A percentile compares a stretch with the other conserved stretches of the same genome.
phyloP scores from a whole-genome alignment of 2,888 invertebrate species.

The Clivina fossor region DNA sequence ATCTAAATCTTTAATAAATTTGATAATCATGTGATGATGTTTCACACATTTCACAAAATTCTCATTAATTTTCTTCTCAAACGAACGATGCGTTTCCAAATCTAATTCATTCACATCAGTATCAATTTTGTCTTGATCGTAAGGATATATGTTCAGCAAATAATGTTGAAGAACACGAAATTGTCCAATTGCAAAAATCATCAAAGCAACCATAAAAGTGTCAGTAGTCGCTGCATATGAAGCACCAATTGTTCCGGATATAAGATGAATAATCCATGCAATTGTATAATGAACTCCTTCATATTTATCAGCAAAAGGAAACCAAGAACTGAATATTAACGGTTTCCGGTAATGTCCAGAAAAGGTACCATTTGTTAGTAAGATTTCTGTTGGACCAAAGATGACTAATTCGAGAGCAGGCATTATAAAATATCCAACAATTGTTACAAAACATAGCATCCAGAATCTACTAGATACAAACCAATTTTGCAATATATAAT shows the following conservation, averaged over 20 bases:
- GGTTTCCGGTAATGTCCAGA: constrained; percentile 21
- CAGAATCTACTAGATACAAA: constrained; percentile 19
- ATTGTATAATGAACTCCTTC: constrained; percentile 11
- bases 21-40: constrained; percentile 26
- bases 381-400: constrained; percentile 15
- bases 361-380: constrained; percentile 24
- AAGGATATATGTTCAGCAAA: constrained; percentile 8
- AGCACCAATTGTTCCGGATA: constrained; percentile 21
- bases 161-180: constrained; percentile 23
- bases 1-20: constrained; percentile 45
- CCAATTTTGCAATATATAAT: constrained; percentile 23
- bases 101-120: not conserved
- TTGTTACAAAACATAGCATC: constrained; percentile 17
- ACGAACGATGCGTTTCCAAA: too few relatives aligned
- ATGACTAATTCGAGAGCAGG: constrained; percentile 19
- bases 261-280: constrained; percentile 20
- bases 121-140: not conserved
- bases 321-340: constrained; percentile 29
- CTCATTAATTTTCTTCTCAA: constrained; percentile 5
- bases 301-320: constrained; percentile 30
- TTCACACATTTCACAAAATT: constrained; percentile 21
- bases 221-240: constrained; percentile 21
- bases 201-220: constrained; percentile 24
- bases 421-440: constrained; percentile 21
- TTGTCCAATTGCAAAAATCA: constrained; percentile 32